Percentiles rank a stretch among this genome's conserved stretches.
Evolutionary conservation across 2,797 vertebrate species (phyloP).

Genomic region (Okamejei kenojei): DNA sequence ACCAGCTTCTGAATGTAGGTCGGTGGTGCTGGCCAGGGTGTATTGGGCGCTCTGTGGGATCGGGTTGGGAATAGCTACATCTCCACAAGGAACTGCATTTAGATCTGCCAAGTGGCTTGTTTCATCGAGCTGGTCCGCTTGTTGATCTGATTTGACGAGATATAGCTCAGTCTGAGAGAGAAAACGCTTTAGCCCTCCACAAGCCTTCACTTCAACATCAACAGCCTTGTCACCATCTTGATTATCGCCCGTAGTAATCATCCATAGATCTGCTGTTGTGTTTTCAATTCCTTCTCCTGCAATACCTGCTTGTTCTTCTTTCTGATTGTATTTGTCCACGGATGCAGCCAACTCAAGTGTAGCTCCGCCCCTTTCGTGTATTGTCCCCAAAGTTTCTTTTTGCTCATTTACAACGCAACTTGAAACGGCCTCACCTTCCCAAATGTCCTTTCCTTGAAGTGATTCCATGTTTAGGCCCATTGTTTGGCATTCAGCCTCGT

Average conservation of each 20-base stretch:
- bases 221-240: not conserved
- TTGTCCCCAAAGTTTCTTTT: not conserved
- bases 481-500: not conserved
- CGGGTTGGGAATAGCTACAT: too few species aligned
- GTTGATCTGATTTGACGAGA: not conserved
- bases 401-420: not conserved
- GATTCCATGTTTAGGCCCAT: not conserved
- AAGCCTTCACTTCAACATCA: not conserved
- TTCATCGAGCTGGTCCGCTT: not conserved
- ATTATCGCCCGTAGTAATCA: not conserved
- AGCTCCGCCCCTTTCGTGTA: not conserved
- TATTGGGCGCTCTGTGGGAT: not conserved
- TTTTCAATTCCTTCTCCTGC: not conserved
- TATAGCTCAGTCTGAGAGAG: constrained; percentile 31
- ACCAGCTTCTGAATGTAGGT: not conserved
- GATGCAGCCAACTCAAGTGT: not conserved
- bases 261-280: not conserved
- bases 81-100: not conserved
- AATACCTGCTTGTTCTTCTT: not conserved
- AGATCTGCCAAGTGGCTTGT: not conserved
- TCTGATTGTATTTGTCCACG: not conserved
- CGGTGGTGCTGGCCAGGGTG: not conserved
- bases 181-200: not conserved
- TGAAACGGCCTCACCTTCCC: not conserved
- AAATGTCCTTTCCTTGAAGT: too few species aligned